Percentiles rank a stretch among this genome's conserved stretches.
phyloP scores from a whole-genome alignment of 2,113 vertebrate species.

The Silurus glanis region DNA sequence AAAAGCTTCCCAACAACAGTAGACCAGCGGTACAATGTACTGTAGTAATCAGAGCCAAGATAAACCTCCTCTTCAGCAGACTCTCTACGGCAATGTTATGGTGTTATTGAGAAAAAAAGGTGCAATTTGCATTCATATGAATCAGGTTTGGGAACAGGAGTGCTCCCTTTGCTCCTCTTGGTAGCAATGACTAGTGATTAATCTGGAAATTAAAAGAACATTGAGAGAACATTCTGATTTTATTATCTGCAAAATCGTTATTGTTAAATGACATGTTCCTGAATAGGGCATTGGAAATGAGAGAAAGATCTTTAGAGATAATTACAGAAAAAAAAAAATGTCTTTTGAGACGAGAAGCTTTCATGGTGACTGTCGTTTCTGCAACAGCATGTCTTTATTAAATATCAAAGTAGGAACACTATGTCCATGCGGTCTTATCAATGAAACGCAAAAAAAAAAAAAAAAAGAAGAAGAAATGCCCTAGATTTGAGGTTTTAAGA shows the following conservation, averaged over 20 bases:
- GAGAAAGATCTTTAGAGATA: neutral
- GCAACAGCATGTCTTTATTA: neutral
- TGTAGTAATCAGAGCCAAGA: conserved; percentile 4
- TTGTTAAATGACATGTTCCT: conserved; percentile 44
- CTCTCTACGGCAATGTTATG: conserved; percentile 4
- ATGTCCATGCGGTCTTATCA: neutral
- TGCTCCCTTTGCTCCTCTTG: neutral
- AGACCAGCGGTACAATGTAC: neutral
- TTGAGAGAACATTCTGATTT: conserved; percentile 45
- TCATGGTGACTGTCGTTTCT: neutral
- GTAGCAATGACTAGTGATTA: conserved; percentile 33
- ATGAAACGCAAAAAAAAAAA: neutral
- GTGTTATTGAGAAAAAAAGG: conserved; percentile 16
- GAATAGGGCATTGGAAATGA: neutral
- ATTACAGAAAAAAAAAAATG: neutral
- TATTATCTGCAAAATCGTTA: conserved; percentile 45
- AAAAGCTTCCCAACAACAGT: conserved; percentile 22
- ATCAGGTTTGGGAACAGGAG: conserved; percentile 8
- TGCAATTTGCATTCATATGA: conserved; percentile 31
- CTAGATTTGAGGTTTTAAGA: neutral
- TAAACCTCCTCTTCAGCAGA: conserved; percentile 2
- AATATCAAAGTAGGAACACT: neutral
- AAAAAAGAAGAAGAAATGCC: neutral
- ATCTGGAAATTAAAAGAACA: conserved; percentile 21
- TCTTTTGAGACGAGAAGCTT: neutral